Conservation (phyloP, 2,797 vertebrate genomes). For the Galago senegalensis region DNA sequence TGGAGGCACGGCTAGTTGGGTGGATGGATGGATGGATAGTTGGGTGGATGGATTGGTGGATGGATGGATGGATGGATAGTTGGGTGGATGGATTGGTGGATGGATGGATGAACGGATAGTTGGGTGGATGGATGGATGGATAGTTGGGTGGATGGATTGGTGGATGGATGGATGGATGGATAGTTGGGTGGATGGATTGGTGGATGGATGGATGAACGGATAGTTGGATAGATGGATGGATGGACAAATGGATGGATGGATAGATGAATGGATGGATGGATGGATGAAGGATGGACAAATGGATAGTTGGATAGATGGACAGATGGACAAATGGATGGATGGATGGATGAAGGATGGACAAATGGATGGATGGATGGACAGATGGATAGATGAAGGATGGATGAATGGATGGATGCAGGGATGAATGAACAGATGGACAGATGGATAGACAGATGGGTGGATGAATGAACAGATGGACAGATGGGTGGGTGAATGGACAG, state of each 20-base stretch:
- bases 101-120: too few relatives aligned
- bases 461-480: neutral
- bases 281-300: too few relatives aligned
- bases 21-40: neutral
- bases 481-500: neutral
- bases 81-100: too few relatives aligned
- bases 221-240: too few relatives aligned
- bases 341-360: too few relatives aligned
- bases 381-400: too few relatives aligned
- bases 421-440: neutral
- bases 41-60: neutral
- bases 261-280: neutral
- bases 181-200: neutral
- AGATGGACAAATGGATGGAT: neutral
- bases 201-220: too few relatives aligned
- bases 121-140: too few relatives aligned
- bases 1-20: neutral
- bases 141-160: accelerated
- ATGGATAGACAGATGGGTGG: neutral
- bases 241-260: neutral
- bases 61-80: too few relatives aligned
- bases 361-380: neutral
- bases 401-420: too few relatives aligned
- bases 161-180: neutral
- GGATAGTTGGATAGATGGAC: neutral